Conservation (phyloP, 1,140 invertebrate genomes). For the Adoxophyes honmai region DNA sequence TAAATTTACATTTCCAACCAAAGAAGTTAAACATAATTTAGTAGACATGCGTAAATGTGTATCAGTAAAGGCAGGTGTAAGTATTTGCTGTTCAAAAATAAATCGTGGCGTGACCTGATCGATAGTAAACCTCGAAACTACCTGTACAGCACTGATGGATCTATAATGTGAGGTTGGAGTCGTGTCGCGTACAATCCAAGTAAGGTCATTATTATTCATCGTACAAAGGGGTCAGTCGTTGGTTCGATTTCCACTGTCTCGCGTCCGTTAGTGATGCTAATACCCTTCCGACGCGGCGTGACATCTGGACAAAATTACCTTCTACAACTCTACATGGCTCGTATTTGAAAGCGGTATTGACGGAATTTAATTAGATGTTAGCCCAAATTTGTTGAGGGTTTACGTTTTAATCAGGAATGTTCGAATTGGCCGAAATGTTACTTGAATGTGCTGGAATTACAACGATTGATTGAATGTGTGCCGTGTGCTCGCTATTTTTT, state of each 20-base stretch:
- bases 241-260: slow-evolving; percentile 48
- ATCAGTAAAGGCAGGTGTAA: no score
- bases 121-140: slow-evolving; percentile 2
- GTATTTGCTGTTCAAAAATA: neutral
- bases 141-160: slow-evolving; percentile 23
- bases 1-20: no score
- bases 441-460: no score
- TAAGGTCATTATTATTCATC: slow-evolving; percentile 66
- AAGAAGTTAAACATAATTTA: no score
- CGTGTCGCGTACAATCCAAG: slow-evolving; percentile 42
- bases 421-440: no score
- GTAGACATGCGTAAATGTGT: no score
- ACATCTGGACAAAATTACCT: slow-evolving; percentile 39
- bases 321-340: neutral
- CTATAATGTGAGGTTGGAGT: slow-evolving; percentile 27
- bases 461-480: no score
- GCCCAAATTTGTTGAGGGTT: neutral
- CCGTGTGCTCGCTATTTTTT: no score
- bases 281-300: slow-evolving; percentile 40
- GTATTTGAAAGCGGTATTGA: slow-evolving; percentile 18
- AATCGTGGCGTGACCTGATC: neutral
- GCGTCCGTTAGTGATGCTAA: slow-evolving; percentile 16
- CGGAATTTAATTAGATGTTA: slow-evolving; percentile 10
- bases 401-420: no score
- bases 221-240: slow-evolving; percentile 54